phyloP scores from a whole-genome alignment of 2,888 invertebrate species.

The Philaethria dido region DNA sequence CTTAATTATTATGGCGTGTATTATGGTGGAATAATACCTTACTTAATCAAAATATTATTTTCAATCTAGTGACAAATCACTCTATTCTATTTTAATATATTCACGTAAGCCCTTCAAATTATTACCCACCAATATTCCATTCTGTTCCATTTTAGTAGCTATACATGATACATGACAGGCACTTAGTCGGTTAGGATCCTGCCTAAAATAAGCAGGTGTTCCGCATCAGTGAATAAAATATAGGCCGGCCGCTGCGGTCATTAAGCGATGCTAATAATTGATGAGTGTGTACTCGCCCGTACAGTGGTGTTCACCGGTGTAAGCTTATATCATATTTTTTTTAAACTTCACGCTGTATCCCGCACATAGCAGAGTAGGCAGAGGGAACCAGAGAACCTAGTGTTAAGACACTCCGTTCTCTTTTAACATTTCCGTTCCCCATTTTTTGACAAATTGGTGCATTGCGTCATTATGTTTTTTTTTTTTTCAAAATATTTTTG shows the following conservation, averaged over 20 bases:
- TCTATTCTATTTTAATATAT: not conserved
- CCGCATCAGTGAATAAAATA: conserved; percentile 35
- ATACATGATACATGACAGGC: conserved; percentile 2
- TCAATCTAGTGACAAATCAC: no score
- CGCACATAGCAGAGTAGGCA: no score
- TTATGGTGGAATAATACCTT: no score
- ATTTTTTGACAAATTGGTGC: no score
- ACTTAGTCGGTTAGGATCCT: conserved; percentile 23
- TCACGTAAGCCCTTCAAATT: not conserved
- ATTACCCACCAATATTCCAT: not conserved
- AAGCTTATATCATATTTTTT: not conserved
- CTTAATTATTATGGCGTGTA: no score
- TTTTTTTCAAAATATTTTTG: no score
- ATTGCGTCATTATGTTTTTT: no score
- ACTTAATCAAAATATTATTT: no score
- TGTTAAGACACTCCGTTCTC: no score
- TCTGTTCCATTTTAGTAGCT: not conserved
- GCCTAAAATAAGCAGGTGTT: conserved; percentile 36
- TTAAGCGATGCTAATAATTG: conserved; percentile 41
- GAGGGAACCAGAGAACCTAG: no score
- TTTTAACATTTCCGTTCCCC: no score
- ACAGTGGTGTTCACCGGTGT: not conserved
- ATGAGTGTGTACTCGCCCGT: conserved; percentile 37
- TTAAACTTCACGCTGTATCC: no score
- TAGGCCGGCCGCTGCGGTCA: conserved; percentile 31